Percentiles rank a stretch among this genome's conserved stretches.
These are phyloP conservation scores for Alentia gelatinosa DNA, from an alignment of 2,888 invertebrate genomes.

Conservation along the genomic window DNA sequence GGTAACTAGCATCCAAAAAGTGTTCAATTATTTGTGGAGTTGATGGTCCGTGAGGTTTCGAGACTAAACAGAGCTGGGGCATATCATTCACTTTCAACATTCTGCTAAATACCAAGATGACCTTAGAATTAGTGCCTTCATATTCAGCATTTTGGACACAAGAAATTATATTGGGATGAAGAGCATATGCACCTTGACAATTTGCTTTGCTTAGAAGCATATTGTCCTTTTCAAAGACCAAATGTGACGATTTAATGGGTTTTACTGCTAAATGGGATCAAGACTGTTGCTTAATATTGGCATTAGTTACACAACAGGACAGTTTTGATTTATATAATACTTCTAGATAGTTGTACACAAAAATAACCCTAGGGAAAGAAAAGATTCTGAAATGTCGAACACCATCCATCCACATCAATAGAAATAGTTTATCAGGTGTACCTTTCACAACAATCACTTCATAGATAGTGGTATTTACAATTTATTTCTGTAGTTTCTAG, in stretches of 20 bases:
- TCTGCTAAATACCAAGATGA: no score
- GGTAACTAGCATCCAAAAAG: slow-evolving; percentile 24
- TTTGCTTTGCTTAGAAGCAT: no score
- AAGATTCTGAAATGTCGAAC: slow-evolving; percentile 2
- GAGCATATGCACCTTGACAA: no score
- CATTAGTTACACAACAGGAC: neutral
- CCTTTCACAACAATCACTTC: slow-evolving; percentile 45
- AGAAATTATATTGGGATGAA: no score
- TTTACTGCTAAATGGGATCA: neutral
- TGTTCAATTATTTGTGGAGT: neutral
- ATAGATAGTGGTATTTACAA: neutral
- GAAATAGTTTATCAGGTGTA: slow-evolving; percentile 1
- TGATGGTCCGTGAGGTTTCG: neutral
- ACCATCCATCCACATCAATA: slow-evolving; percentile 6
- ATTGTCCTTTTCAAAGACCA: no score
- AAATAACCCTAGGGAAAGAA: slow-evolving; percentile 38
- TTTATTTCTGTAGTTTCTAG: no score
- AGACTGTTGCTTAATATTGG: neutral
- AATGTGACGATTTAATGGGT: no score
- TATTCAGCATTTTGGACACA: no score
- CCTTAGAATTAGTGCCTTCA: no score
- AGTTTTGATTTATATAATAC: slow-evolving; percentile 14
- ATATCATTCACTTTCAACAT: neutral
- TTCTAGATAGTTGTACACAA: slow-evolving; percentile 33
- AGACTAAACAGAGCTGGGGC: neutral